Base-by-base conservation (phyloP, 1,140 invertebrate genomes). In the Manduca sexta region DNA sequence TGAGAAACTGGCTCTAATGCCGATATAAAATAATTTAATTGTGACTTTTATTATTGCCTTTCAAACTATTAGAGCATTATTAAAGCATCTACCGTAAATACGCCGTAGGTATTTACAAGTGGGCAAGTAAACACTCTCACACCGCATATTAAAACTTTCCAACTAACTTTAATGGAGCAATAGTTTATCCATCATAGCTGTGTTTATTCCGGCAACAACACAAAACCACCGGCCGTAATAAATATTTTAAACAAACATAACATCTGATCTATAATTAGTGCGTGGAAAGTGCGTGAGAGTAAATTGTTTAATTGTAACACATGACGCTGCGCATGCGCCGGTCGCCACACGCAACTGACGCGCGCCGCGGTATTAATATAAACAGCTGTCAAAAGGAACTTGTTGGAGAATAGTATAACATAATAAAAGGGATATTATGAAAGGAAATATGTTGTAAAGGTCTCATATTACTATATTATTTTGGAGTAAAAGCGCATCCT, bases 261-360 rank as follows among this genome's bases (percentile, higher is more conserved):
- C 34, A 26, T 35, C 17, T 35, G 29, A 41, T 37, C 60, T 64
- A 72, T 70, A 74, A 75, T 77, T 71, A 68, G 52, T 41, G 39
- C 47, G 49, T 56, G 50, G 64, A 69, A 72, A 76, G 59, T 63
- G 64, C 58, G 69, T 71, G 63, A 71, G 65, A 74, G 68, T 66
- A 70, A 76, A 65, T 64, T 61, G 58, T 73, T 71, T 71, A 66
- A 69, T 69, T 71, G 64, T 75, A 60, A 69, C 67, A 69, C 50
- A 58, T 50, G 64, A 13, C 33, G 48, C 43, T 54, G 58, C 63
- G 62, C 61, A 46, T 16, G n/a, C n/a, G n/a, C n/a, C 8, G 30
- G 59, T 58, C 69, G 64, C 61, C 64, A 58, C 72, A 77, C 69
- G 69, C 74, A 62, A 74, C 54, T 35, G 21, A 55, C 56, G 52